Percentiles rank a stretch among this genome's conserved stretches.
phyloP scores from a whole-genome alignment of 2,113 vertebrate species.

The Herpailurus yagouaroundi region DNA sequence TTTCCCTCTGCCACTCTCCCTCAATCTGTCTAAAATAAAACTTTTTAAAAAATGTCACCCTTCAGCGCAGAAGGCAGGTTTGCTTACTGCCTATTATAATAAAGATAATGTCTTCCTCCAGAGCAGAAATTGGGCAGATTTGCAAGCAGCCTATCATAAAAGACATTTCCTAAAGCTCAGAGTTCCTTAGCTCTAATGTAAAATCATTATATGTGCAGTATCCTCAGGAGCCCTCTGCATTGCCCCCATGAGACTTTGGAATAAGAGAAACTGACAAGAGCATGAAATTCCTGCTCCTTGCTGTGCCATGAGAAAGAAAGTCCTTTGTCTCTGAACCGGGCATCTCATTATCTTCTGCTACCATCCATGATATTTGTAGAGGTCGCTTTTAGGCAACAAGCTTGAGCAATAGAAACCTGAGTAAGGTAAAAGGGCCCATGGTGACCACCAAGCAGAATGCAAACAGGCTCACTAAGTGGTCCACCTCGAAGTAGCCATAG shows the following conservation, averaged over 20 bases:
- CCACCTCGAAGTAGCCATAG: neutral
- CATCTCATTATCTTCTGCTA: neutral
- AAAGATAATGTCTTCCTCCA: neutral
- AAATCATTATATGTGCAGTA: neutral
- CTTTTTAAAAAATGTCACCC: neutral
- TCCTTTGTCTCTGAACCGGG: neutral
- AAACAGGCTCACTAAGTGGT: neutral
- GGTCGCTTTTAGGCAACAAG: neutral
- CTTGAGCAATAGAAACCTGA: neutral
- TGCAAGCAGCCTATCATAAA: neutral
- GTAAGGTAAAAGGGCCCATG: neutral
- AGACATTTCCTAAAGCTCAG: neutral
- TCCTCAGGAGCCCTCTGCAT: neutral
- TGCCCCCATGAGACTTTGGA: neutral
- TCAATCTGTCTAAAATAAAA: too few relatives aligned
- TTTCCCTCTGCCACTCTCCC: too few relatives aligned
- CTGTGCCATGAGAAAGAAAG: neutral
- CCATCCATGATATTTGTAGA: neutral
- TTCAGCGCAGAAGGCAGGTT: neutral
- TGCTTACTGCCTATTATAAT: neutral
- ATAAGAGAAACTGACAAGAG: neutral
- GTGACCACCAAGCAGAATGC: neutral
- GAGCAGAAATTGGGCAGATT: neutral
- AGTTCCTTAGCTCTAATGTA: neutral
- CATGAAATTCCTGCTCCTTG: neutral